phyloP scores from a whole-genome alignment of 2,888 invertebrate species.

The Hypercompe scribonia region DNA sequence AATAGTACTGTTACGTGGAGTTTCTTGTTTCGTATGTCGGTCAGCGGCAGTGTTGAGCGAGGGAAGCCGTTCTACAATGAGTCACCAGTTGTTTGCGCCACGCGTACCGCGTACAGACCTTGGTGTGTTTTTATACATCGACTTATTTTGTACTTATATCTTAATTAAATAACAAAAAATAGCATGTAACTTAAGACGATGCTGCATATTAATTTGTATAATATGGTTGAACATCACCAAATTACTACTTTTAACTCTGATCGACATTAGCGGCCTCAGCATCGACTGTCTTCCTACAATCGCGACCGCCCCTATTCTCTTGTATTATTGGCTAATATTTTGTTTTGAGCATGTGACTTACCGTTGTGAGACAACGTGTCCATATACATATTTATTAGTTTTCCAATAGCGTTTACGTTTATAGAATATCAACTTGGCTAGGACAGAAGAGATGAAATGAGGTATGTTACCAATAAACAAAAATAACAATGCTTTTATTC shows the following conservation, averaged over 20 bases:
- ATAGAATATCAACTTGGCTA: too few relatives aligned
- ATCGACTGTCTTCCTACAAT: too few relatives aligned
- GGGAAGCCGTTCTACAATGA: slow-evolving; percentile 74
- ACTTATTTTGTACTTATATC: neutral
- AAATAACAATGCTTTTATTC: neutral
- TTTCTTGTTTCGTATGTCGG: slow-evolving; percentile 52
- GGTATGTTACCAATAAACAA: neutral
- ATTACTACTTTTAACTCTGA: neutral
- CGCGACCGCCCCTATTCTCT: too few relatives aligned
- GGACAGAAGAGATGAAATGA: neutral
- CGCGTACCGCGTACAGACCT: slow-evolving; percentile 51
- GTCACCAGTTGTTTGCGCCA: slow-evolving; percentile 59
- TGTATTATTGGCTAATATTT: too few relatives aligned
- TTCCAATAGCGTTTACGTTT: too few relatives aligned
- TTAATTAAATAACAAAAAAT: neutral
- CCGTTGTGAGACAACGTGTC: too few relatives aligned
- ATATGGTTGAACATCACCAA: neutral
- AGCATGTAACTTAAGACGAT: neutral
- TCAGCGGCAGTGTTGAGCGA: slow-evolving; percentile 52
- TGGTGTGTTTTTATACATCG: slow-evolving; percentile 22
- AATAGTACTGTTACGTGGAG: slow-evolving; percentile 49
- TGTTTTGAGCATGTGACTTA: too few relatives aligned
- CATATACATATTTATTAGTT: too few relatives aligned
- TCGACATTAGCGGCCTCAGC: too few relatives aligned
- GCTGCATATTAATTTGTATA: neutral